Conservation (phyloP, 2,888 invertebrate genomes). For the Drosophila nr. medialis region DNA sequence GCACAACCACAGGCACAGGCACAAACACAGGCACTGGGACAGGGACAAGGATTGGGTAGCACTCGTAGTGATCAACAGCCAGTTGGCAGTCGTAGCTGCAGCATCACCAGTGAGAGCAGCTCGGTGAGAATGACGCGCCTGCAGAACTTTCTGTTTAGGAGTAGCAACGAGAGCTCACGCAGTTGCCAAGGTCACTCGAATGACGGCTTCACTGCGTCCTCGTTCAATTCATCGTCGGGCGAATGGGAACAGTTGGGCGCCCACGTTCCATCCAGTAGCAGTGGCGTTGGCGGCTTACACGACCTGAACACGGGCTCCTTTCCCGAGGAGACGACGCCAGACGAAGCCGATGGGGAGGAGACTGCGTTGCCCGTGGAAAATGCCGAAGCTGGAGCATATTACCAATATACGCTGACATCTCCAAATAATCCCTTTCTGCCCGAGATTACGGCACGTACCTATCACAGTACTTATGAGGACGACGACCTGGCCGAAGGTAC, state of each 20-base stretch:
- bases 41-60: conserved; percentile 59
- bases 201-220: conserved; percentile 82
- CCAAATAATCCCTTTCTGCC: conserved; percentile 84
- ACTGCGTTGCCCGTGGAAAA: conserved; percentile 53
- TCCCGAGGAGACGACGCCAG: conserved; percentile 56
- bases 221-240: conserved; percentile 81
- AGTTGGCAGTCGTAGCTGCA: conserved; percentile 76
- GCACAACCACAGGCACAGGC: neutral
- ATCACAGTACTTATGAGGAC: conserved; percentile 80
- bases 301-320: conserved; percentile 67
- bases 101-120: conserved; percentile 80
- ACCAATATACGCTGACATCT: conserved; percentile 83
- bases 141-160: conserved; percentile 83
- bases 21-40: conserved; percentile 40
- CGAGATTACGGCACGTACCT: conserved; percentile 83
- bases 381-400: conserved; percentile 72
- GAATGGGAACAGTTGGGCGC: conserved; percentile 80
- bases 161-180: conserved; percentile 80
- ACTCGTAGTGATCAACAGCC: conserved; percentile 59
- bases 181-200: conserved; percentile 81
- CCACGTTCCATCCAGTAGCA: conserved; percentile 50
- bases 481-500: conserved; percentile 41
- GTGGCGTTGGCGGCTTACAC: conserved; percentile 39
- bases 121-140: conserved; percentile 79
- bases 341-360: conserved; percentile 50